Conservation (phyloP, 2,888 invertebrate species). For the Apomyelois bistriatella region DNA sequence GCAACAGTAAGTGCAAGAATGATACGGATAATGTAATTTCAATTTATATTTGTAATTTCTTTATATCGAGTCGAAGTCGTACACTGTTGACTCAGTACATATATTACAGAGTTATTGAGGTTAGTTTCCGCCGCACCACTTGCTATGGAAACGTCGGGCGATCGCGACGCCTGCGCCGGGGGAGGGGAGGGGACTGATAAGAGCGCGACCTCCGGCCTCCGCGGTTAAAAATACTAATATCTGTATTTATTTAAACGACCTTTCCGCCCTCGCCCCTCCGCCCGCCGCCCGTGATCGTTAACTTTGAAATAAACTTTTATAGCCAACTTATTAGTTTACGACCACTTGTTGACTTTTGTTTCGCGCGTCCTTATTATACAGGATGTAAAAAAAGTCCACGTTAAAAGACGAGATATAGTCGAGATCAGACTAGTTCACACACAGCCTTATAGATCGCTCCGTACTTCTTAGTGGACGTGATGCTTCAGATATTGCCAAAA, state of each 20-base stretch:
- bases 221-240: constrained; percentile 52
- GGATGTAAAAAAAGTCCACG: no score
- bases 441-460: no score
- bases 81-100: no score
- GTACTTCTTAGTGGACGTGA: no score
- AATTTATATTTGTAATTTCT: no score
- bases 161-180: constrained; percentile 11
- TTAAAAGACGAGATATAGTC: no score
- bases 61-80: no score
- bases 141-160: not conserved
- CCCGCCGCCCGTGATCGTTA: constrained; percentile 10
- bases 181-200: constrained; percentile 39
- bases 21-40: no score
- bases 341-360: not conserved
- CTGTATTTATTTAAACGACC: constrained; percentile 47
- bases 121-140: not conserved
- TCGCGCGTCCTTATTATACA: not conserved
- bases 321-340: constrained; percentile 9
- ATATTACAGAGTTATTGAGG: not conserved
- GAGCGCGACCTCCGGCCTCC: constrained; percentile 47
- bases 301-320: constrained; percentile 2
- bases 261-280: constrained; percentile 19
- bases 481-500: no score
- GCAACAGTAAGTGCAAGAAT: no score
- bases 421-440: no score